Evolutionary conservation across 2,888 invertebrate species (phyloP), one percentile per base, ranked within the genome.

Genomic region (Melanotus villosus): DNA sequence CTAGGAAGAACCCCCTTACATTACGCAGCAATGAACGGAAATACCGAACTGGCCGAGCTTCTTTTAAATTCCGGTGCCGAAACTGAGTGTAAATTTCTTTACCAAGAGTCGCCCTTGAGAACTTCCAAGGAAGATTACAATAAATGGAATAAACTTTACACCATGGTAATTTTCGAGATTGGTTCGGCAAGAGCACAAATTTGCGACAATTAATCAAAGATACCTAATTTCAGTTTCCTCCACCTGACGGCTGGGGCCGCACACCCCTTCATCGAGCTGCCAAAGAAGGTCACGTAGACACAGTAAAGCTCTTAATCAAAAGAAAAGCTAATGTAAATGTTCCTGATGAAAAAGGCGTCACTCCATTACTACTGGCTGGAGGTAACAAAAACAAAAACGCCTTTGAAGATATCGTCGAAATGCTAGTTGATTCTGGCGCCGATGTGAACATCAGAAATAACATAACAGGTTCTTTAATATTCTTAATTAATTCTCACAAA

Each of bases 231-330:
- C 58, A 84, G 83, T 64, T 84, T 23, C 81, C 83, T 2, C 60
- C 78, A 30, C 83, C 84, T 3, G 81, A 82, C 54, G 81, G 81
- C 67, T 82, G 80, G 80, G 83, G 82, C 19, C 76, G 83, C 63
- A 82, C 84, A 14, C 78, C 84, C 0, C 75, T 85, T 54, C 85
- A 85, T 69, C 79, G 82, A 57, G 85, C 85, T 2, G 83, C 82
- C 30, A 82, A 81, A 72, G 77, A 79, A 57, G 84, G 84, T 68
- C 79, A 82, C 56, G 74, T 80, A 10, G 79, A 80, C 26, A 77
- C 81, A n/a, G 82, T 84, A 30, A 73, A 74, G 32, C 70, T 80
- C 32, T 77, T 84, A 65, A 76, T 86, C 52, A 70, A 80, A 58
- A 79, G 77, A 30, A 80, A 79, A 0, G 82, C 82, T 4, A 70